A percentile compares a stretch with the other conserved stretches of the same genome.
These are phyloP conservation scores for Chromobotia macracanthus DNA, from an alignment of 2,797 vertebrate species.

Conservation along the genomic window DNA sequence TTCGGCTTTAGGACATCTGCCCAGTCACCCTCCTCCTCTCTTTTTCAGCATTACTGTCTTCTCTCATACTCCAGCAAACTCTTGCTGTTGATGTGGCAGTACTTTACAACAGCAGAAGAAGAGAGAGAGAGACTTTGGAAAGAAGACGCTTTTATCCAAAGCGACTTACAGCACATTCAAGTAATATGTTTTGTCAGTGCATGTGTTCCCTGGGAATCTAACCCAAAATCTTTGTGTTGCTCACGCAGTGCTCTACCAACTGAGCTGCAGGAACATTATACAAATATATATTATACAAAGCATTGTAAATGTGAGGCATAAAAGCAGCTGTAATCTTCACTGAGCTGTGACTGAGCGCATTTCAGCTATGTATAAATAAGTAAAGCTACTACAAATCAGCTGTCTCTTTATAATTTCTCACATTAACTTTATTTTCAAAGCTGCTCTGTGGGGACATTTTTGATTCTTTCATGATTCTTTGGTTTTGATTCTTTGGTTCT, in stretches of 20 bases:
- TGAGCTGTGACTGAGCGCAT: neutral
- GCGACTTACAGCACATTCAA: too few relatives aligned
- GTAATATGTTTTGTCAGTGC: too few relatives aligned
- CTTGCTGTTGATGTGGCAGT: slow-evolving; percentile 62
- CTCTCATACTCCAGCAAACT: slow-evolving; percentile 44
- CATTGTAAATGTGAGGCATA: neutral
- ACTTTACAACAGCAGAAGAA: slow-evolving; percentile 32
- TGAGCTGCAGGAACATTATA: too few relatives aligned
- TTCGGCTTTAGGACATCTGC: slow-evolving; percentile 45
- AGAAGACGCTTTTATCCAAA: too few relatives aligned
- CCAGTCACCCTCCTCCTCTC: slow-evolving; percentile 33
- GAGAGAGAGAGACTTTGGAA: neutral
- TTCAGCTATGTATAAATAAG: neutral
- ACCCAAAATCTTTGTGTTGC: too few relatives aligned
- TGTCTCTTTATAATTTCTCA: neutral
- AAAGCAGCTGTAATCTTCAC: neutral
- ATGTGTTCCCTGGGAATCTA: too few relatives aligned
- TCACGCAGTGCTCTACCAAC: too few relatives aligned
- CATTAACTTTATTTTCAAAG: neutral
- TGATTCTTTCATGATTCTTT: neutral
- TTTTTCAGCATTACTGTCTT: slow-evolving; percentile 45
- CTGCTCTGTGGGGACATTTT: neutral
- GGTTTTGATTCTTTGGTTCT: slow-evolving; percentile 26
- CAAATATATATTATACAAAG: slow-evolving; percentile 10
- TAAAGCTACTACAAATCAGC: neutral